Evolutionary conservation across 1,140 invertebrate species (phyloP).

Genomic region (Zaprionus nigranus): DNA sequence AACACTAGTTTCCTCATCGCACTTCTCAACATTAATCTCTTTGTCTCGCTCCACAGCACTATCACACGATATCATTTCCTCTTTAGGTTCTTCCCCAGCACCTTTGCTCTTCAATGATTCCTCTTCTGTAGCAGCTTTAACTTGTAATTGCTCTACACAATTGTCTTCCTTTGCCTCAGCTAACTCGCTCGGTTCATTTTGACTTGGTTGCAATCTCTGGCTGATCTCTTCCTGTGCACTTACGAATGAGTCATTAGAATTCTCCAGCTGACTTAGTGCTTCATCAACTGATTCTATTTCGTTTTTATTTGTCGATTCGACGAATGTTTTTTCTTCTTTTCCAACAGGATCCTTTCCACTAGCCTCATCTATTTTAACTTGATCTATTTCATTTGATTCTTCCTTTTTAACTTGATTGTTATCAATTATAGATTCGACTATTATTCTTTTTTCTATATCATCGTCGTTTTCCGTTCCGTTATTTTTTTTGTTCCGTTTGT

Average conservation of each 20-base stretch:
- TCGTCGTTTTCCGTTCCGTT: background rate
- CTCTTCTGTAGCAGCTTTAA: background rate
- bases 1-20: background rate
- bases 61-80: background rate
- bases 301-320: too few relatives aligned
- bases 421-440: background rate
- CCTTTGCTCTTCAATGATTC: background rate
- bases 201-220: background rate
- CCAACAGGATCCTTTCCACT: background rate
- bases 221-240: background rate
- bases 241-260: background rate
- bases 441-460: background rate
- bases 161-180: background rate
- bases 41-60: conserved; percentile 3
- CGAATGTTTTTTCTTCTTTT: background rate
- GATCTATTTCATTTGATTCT: background rate
- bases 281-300: background rate
- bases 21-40: background rate
- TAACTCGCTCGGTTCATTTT: background rate
- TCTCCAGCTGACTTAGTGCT: background rate
- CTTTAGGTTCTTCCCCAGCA: background rate
- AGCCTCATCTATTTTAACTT: background rate
- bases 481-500: background rate
- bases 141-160: background rate
- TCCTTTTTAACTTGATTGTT: background rate